Conservation (phyloP, 2,888 invertebrate species). For the Bellardia pandia region DNA sequence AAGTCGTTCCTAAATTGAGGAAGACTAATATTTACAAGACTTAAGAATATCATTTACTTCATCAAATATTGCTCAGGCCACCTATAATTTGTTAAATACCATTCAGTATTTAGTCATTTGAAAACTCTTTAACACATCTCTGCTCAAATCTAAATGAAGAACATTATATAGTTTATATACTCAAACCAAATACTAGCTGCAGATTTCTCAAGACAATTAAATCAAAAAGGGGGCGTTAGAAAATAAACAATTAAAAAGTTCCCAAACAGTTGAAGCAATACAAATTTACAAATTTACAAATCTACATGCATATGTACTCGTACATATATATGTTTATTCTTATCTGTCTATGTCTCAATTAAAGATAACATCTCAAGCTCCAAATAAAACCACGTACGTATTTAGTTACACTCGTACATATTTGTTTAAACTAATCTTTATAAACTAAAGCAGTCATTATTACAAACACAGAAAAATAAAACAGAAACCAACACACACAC, state of each 20-base stretch:
- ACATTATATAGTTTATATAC: not conserved
- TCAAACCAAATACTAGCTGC: not conserved
- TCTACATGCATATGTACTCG: not conserved
- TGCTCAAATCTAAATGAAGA: too few species aligned
- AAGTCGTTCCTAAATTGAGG: too few species aligned
- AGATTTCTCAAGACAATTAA: constrained; percentile 70
- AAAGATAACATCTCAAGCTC: constrained; percentile 46
- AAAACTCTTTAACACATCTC: too few species aligned
- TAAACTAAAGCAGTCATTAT: constrained; percentile 40
- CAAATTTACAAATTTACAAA: not conserved
- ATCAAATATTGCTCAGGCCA: too few species aligned
- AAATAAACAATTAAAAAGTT: constrained; percentile 50
- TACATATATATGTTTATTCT: not conserved
- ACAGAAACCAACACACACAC: not conserved
- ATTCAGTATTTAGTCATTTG: too few species aligned
- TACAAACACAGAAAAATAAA: constrained; percentile 15
- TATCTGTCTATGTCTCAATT: constrained; percentile 58
- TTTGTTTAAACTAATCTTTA: constrained; percentile 67
- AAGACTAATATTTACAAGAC: too few species aligned
- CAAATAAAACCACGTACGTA: constrained; percentile 13
- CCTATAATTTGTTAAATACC: too few species aligned
- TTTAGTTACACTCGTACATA: constrained; percentile 22
- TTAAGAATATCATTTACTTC: too few species aligned
- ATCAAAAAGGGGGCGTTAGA: constrained; percentile 63
- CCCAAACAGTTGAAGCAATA: constrained; percentile 30